Evolutionary conservation across 2,113 vertebrate genomes (phyloP).

Genomic region (Pseudorectes ferrugineus): DNA sequence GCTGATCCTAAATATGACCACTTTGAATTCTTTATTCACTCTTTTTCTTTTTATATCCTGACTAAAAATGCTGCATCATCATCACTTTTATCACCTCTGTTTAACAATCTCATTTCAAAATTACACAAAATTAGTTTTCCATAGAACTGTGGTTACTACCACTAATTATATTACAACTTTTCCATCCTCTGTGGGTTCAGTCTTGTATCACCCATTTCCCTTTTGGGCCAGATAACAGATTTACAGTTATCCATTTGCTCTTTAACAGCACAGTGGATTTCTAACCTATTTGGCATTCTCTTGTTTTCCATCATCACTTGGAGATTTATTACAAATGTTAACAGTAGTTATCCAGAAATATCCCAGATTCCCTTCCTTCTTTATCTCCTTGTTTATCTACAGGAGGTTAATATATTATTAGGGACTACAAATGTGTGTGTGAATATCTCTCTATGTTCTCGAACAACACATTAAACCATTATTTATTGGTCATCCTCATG

Average conservation of each 20-base stretch:
- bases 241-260: constrained; percentile 29
- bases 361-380: background rate
- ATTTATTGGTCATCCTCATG: background rate
- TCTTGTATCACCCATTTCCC: background rate
- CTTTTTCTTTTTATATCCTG: background rate
- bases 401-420: background rate
- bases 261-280: background rate
- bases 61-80: background rate
- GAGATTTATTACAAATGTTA: constrained; percentile 38
- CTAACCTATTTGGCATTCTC: constrained; percentile 34
- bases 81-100: background rate
- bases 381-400: constrained; percentile 40
- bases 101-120: background rate
- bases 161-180: background rate
- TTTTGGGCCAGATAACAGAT: constrained; percentile 43
- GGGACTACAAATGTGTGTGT: background rate
- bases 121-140: background rate
- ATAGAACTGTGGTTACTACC: background rate
- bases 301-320: constrained; percentile 17
- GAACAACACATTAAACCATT: background rate
- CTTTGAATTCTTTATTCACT: background rate
- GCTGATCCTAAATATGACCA: background rate
- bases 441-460: background rate
- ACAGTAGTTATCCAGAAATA: constrained; percentile 13
- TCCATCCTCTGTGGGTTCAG: background rate